Conservation (phyloP, 2,113 vertebrate species). For the Cichladusa arquata region DNA sequence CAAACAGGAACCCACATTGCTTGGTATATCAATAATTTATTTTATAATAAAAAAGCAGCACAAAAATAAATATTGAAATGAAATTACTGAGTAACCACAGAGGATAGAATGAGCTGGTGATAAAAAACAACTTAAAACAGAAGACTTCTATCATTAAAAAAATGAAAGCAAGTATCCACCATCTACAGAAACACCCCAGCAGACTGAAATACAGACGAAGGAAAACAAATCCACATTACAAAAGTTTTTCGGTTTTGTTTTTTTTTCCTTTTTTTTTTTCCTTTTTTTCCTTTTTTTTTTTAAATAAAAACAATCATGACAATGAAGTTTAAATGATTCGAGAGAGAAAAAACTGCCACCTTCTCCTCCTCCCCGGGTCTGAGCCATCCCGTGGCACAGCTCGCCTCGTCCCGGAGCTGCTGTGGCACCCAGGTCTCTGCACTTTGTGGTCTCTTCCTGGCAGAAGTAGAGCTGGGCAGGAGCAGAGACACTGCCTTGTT, state of each 20-base stretch:
- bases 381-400: background rate
- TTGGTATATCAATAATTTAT: slow-evolving; percentile 93
- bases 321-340: slow-evolving; percentile 45
- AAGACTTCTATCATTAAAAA: slow-evolving; percentile 49
- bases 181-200: slow-evolving; percentile 48
- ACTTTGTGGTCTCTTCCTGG: background rate
- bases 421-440: background rate
- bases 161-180: slow-evolving; percentile 61
- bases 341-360: slow-evolving; percentile 34
- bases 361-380: slow-evolving; percentile 30
- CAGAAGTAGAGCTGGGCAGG: background rate
- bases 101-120: slow-evolving; percentile 59
- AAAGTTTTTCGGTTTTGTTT: slow-evolving; percentile 42
- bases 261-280: background rate
- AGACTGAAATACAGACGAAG: slow-evolving; percentile 53
- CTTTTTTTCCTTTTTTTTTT: background rate
- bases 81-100: slow-evolving; percentile 70
- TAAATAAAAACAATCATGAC: slow-evolving; percentile 64
- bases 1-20: slow-evolving; percentile 78
- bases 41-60: slow-evolving; percentile 81
- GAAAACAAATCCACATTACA: slow-evolving; percentile 62
- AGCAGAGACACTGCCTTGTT: background rate
- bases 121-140: slow-evolving; percentile 59
- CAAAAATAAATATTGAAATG: slow-evolving; percentile 95
- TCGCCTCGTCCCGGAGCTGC: background rate